Evolutionary conservation across 2,113 vertebrate genomes (phyloP).

Genomic region (Conger conger): DNA sequence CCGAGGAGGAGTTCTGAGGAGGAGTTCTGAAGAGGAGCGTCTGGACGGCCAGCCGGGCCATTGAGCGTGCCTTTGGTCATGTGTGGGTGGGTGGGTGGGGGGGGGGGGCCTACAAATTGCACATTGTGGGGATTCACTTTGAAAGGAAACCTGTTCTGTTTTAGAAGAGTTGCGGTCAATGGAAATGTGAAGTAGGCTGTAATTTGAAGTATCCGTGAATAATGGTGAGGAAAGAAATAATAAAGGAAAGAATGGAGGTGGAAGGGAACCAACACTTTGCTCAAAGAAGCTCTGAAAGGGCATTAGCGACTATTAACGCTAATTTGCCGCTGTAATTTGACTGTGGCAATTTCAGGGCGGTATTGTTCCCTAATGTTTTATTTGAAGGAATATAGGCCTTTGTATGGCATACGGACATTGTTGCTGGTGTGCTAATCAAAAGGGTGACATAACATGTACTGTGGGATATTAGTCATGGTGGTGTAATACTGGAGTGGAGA

Average conservation of each 20-base stretch:
- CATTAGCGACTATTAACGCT: not conserved
- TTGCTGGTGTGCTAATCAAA: not conserved
- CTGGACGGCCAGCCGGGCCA: not conserved
- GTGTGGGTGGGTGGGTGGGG: not conserved
- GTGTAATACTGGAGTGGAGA: not conserved
- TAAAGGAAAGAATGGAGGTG: not conserved
- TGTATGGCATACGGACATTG: not conserved
- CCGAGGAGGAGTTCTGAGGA: slow-evolving; percentile 86
- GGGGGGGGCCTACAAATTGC: not conserved
- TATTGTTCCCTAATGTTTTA: not conserved
- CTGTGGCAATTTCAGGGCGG: not conserved
- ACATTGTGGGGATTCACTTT: not conserved
- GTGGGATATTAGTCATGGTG: not conserved
- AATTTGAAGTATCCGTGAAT: not conserved
- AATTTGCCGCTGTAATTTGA: not conserved
- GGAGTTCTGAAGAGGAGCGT: too few species aligned
- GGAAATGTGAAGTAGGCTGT: not conserved
- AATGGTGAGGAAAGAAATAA: not conserved
- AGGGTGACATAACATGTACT: not conserved
- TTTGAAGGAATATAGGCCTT: slow-evolving; percentile 3
- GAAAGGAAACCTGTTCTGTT: not conserved
- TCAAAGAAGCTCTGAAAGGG: not conserved
- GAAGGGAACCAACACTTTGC: not conserved
- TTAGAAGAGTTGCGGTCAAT: not conserved
- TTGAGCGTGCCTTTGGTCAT: not conserved